Conservation (phyloP, 2,888 invertebrate species). For the Galerucella nymphaeae region DNA sequence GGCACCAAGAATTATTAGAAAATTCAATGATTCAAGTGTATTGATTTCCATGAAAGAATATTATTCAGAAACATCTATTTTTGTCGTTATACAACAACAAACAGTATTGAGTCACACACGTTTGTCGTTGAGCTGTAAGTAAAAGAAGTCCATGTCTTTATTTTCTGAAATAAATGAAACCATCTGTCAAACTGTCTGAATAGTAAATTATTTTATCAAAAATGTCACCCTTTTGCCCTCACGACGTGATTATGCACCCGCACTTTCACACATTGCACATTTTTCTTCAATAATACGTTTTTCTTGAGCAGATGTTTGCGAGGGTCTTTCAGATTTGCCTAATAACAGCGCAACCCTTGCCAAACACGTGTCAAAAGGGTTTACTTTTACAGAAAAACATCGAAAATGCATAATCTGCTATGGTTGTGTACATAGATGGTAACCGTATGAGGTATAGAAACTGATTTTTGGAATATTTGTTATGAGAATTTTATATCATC, state of each 20-base stretch:
- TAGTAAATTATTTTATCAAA: conserved; percentile 26
- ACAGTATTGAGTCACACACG: no score
- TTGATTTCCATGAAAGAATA: no score
- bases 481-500: background rate
- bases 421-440: background rate
- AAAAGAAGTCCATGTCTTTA: conserved; percentile 10
- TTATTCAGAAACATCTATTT: no score
- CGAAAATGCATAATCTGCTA: conserved; percentile 26
- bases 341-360: conserved; percentile 45
- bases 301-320: conserved; percentile 39
- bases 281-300: conserved; percentile 33
- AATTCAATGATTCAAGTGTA: no score
- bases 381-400: conserved; percentile 30
- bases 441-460: background rate
- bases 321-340: conserved; percentile 36
- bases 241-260: conserved; percentile 31
- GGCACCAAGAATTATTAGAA: no score
- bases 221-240: conserved; percentile 18
- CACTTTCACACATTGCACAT: conserved; percentile 34
- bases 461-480: background rate
- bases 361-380: conserved; percentile 36
- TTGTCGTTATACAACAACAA: no score
- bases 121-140: background rate
- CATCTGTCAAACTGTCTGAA: conserved; percentile 15
- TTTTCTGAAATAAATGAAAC: conserved; percentile 11